Evolutionary conservation across 2,113 vertebrate species (phyloP), one percentile per base, ranked within the genome.

Genomic region (Asarcornis scutulata): DNA sequence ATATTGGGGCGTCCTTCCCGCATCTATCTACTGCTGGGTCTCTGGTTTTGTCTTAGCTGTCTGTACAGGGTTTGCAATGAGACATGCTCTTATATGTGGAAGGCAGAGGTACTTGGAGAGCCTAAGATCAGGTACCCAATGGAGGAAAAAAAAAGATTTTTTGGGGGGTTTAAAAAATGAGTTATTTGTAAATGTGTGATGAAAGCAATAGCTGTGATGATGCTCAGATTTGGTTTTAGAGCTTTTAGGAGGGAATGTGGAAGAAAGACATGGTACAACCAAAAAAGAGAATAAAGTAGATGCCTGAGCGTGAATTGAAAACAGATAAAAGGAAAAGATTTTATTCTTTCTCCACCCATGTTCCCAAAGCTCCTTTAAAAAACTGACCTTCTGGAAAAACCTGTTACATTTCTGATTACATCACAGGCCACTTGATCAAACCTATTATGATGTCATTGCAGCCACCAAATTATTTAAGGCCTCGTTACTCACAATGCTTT

Each of bases 311-410:
- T 27, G 71, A 91, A 55, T 1, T 55, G 50, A 62, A 85, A 92
- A 87, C 27, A 74, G 75, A 66, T 34, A 64, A 64, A 93, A 85
- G 58, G 21, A 73, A 71, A 55, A 36, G 17, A 79, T 91, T 75
- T 11, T 63, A 36, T 83, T 92, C 53, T 55, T 83, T 64, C 78
- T 96, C 77, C 38, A 73, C 50, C 32, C 55, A 46, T 0, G 1
- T 48, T 78, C 68, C 58, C 72, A 77, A 56, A 88, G 17, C 58
- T 79, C 68, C 52, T 64, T 87, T 95, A 72, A 84, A 96, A 92
- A 91, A 34, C 20, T 22, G 20, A 48, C 68, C 60, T 69, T 62
- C 26, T 68, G 48, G 36, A 69, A 83, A 64, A 73, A 42, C 15
- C 4, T 11, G 11, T 53, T 84, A 10, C 23, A 44, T 16, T 85